Conservation (phyloP, 1,140 invertebrate species). For the Megathymus violae region DNA sequence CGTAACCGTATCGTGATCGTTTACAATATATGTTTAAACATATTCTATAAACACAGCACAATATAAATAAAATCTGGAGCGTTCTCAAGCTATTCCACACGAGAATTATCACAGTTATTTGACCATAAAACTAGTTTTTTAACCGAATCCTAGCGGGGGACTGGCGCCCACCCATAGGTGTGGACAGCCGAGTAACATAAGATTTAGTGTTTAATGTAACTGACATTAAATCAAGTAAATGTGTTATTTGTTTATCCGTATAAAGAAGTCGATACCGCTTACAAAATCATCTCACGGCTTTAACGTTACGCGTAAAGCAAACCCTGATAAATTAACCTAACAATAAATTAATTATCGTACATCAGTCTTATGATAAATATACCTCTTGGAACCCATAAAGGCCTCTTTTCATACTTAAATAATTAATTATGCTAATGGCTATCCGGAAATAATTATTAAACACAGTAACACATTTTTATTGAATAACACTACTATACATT, state of each 20-base stretch:
- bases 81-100: constrained; percentile 26
- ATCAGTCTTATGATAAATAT: constrained; percentile 30
- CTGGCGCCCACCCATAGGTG: constrained; percentile 69
- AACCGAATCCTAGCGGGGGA: constrained; percentile 60
- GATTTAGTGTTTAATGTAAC: constrained; percentile 38
- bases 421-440: constrained; percentile 23
- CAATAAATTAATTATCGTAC: constrained; percentile 30
- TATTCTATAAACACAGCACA: too few species aligned
- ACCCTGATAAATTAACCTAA: constrained; percentile 29
- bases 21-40: constrained; percentile 3
- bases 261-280: constrained; percentile 42
- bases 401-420: constrained; percentile 19
- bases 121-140: constrained; percentile 56
- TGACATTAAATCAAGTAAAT: constrained; percentile 60
- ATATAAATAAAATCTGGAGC: constrained; percentile 4
- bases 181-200: constrained; percentile 53
- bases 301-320: constrained; percentile 11
- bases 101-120: constrained; percentile 51
- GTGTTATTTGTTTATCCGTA: constrained; percentile 61
- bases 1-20: too few species aligned
- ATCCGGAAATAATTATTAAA: constrained; percentile 11
- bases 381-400: constrained; percentile 12
- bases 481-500: neutral
- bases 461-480: constrained; percentile 4
- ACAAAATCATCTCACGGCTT: constrained; percentile 7